phyloP scores from a whole-genome alignment of 2,888 invertebrate species.

The Yponomeuta malinellus region DNA sequence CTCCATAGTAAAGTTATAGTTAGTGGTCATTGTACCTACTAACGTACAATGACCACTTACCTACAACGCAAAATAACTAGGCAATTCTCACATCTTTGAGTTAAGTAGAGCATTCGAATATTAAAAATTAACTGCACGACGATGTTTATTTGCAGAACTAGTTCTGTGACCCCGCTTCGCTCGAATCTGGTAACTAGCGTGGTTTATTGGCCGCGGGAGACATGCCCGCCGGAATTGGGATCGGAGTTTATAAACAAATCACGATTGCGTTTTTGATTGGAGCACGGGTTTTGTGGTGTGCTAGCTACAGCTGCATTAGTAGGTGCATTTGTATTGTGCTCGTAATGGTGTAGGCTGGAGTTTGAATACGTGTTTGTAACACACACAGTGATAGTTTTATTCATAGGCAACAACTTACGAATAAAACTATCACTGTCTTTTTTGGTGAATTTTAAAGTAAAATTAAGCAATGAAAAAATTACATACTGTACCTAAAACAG shows the following conservation, averaged over 20 bases:
- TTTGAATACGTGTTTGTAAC: too few species aligned
- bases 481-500: too few species aligned
- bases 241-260: constrained; percentile 5
- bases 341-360: too few species aligned
- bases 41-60: background rate
- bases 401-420: too few species aligned
- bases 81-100: background rate
- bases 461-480: too few species aligned
- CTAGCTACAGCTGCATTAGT: background rate
- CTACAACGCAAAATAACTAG: background rate
- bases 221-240: background rate
- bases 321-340: background rate
- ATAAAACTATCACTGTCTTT: too few species aligned
- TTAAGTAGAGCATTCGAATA: constrained; percentile 11
- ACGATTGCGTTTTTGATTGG: background rate
- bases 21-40: too few species aligned
- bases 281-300: background rate
- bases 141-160: constrained; percentile 54
- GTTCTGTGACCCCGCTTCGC: constrained; percentile 70
- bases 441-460: too few species aligned
- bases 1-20: too few species aligned
- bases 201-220: constrained; percentile 34
- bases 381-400: too few species aligned
- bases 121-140: constrained; percentile 2
- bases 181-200: constrained; percentile 56